These are phyloP conservation scores for Pseudorasbora parva DNA, from an alignment of 2,113 vertebrate species.

Conservation along the genomic window DNA sequence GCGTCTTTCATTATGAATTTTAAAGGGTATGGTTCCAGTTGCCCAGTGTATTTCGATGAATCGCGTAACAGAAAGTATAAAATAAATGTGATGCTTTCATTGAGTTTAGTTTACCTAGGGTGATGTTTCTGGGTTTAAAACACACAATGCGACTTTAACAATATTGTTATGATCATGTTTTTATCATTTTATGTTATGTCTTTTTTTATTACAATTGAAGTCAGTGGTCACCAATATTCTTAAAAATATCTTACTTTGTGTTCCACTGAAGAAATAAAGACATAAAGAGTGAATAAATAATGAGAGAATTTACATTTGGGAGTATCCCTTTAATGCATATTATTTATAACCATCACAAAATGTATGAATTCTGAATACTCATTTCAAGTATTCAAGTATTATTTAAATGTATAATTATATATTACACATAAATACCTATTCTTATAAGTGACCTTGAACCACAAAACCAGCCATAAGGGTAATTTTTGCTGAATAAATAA, in stretches of 20 bases:
- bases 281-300: neutral
- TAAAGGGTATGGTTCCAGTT: neutral
- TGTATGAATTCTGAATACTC: too few species aligned
- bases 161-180: neutral
- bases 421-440: too few species aligned
- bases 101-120: neutral
- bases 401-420: too few species aligned
- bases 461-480: too few species aligned
- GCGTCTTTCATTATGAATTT: conserved; percentile 6
- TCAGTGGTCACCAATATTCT: neutral
- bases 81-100: neutral
- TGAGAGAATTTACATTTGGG: neutral
- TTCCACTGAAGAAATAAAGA: neutral
- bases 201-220: too few species aligned
- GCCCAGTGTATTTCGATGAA: neutral
- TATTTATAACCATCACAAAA: too few species aligned
- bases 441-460: too few species aligned
- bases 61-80: neutral
- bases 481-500: too few species aligned
- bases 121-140: neutral
- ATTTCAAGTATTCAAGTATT: too few species aligned
- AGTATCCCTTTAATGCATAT: neutral
- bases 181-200: too few species aligned
- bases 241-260: neutral
- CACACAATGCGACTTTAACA: neutral